phyloP scores from a whole-genome alignment of 92 coral and sea anemone species.

The Zoanthus sansibaricus region DNA sequence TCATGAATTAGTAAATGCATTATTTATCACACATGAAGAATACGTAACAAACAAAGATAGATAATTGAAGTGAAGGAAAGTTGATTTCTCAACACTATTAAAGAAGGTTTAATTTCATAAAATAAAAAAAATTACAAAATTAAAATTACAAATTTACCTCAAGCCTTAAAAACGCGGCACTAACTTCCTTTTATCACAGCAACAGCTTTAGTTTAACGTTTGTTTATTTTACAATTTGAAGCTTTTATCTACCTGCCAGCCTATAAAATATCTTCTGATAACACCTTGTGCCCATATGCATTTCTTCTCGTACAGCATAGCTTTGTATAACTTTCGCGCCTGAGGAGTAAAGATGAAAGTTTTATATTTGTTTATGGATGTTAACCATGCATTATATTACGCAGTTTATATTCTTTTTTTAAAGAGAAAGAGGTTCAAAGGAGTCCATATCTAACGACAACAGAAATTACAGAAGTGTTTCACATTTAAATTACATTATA shows the following conservation, averaged over 20 bases:
- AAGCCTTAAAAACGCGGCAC: neutral
- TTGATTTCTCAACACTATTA: too few species aligned
- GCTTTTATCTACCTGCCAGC: constrained; percentile 85
- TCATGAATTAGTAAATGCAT: too few species aligned
- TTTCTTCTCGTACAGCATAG: constrained; percentile 84
- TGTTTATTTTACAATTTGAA: neutral
- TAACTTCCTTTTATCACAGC: neutral
- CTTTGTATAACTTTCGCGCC: constrained; percentile 91
- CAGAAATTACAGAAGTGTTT: too few species aligned
- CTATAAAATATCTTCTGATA: constrained; percentile 82
- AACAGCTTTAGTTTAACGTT: constrained; percentile 8
- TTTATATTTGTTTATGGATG: neutral
- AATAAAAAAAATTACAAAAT: neutral
- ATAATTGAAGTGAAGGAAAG: too few species aligned
- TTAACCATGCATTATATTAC: too few species aligned
- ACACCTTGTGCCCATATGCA: constrained; percentile 88
- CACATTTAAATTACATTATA: too few species aligned
- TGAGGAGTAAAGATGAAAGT: constrained; percentile 60
- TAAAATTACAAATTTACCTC: neutral
- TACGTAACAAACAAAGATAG: too few species aligned
- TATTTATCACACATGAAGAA: too few species aligned
- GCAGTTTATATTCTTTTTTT: too few species aligned
- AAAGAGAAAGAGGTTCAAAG: too few species aligned
- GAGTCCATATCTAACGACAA: too few species aligned
- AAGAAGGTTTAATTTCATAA: too few species aligned